A percentile compares a stretch with the other conserved stretches of the same genome.
These are phyloP conservation scores for Scleropages formosus DNA, from an alignment of 2,797 vertebrate genomes.

Conservation along the genomic window DNA sequence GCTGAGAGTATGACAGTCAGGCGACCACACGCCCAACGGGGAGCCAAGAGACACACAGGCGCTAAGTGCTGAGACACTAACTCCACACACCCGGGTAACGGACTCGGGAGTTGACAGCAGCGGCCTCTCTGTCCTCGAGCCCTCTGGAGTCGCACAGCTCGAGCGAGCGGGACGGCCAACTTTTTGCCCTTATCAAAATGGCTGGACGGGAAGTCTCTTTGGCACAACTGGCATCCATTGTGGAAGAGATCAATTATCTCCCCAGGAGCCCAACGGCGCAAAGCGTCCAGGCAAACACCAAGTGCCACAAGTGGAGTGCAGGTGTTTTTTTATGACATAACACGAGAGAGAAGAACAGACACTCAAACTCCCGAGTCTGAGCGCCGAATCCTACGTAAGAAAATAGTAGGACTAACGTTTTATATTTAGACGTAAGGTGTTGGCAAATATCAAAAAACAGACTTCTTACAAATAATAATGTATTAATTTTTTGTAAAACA, in stretches of 20 bases:
- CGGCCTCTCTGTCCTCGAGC: neutral
- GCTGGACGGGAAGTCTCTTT: slow-evolving; percentile 6
- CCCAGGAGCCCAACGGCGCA: neutral
- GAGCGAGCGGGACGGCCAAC: slow-evolving; percentile 1
- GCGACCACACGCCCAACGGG: slow-evolving; percentile 29
- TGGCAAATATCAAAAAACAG: neutral
- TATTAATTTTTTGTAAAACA: neutral
- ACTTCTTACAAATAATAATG: neutral
- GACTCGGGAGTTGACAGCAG: neutral
- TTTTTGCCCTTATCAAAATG: slow-evolving; percentile 28
- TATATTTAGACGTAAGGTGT: too few species aligned
- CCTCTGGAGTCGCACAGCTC: neutral
- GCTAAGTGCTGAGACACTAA: slow-evolving; percentile 12
- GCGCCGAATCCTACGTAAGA: too few species aligned
- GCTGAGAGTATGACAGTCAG: slow-evolving; percentile 26
- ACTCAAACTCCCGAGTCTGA: too few species aligned
- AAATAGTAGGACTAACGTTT: too few species aligned
- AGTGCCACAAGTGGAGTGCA: too few species aligned
- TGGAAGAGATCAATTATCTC: slow-evolving; percentile 41
- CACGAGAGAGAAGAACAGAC: neutral
- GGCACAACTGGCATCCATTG: slow-evolving; percentile 30
- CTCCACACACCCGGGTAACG: slow-evolving; percentile 18
- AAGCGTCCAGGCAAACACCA: too few species aligned
- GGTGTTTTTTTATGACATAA: too few species aligned
- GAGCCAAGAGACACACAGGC: slow-evolving; percentile 12